Base-by-base conservation (phyloP, 2,113 vertebrate genomes). In the Gopherus evgoodei region DNA sequence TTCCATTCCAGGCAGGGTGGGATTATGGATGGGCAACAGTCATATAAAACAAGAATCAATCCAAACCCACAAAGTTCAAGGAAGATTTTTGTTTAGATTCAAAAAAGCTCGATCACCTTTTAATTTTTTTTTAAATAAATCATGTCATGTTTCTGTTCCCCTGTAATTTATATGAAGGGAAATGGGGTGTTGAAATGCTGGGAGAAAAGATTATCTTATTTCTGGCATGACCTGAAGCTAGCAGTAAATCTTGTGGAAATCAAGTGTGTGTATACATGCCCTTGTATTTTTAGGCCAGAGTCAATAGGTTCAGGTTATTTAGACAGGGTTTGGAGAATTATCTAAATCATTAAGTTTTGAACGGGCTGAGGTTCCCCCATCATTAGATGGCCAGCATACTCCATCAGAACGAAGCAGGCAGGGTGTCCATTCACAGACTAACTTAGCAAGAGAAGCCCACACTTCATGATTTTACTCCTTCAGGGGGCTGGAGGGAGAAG, bases 1-100 rank as follows among this genome's bases (percentile, higher is more conserved):
- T 97, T 95, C 17, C 17, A 72, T 72, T 72, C 90, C 88, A 96
- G 93, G 93, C 94, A 97, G 95, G 92, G 96, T 92, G 93, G 95
- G 95, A 95, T 96, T 97, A 97, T 89, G 94, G 81, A 94, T 84
- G 81, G 83, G 86, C 3, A 11, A 96, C 89, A 94, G 81, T 93
- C 95, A 90, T 90, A 96, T 96, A 95, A 96, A 95, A 93, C 75
- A 97, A 90, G 87, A 82, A 86, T 88, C 44, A 54, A 95, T 89
- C 65, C 81, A 85, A 89, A 92, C 92, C 90, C 35, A 38, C 65
- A 38, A 22, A 22, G 65, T 72, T 72, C n/a, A 69, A 19, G 17
- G 17, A 38, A 38, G 19, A 38, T 38, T 72, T 72, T 38, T 72
- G 93, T 96, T 96, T 84, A 94, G 35, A 57, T 85, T 96, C 94